Percentiles rank a stretch among this genome's conserved stretches.
Evolutionary conservation across 2,113 vertebrate species (phyloP).

Genomic region (Atractosteus spatula): DNA sequence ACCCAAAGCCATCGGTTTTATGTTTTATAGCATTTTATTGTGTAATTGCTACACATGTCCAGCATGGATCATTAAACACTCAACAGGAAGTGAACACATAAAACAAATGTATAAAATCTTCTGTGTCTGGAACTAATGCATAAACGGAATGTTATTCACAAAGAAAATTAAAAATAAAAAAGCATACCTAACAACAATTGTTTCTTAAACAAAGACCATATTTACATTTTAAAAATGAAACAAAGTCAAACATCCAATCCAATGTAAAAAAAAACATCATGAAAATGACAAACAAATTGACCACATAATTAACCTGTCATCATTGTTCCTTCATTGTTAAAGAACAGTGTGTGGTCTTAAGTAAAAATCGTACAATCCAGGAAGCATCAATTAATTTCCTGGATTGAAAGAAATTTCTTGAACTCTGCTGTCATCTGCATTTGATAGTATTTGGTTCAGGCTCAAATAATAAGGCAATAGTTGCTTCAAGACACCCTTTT

Average conservation of each 20-base stretch:
- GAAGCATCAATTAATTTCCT: constrained; percentile 13
- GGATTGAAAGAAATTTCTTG: constrained; percentile 6
- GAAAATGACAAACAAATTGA: constrained; percentile 41
- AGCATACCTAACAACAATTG: constrained; percentile 30
- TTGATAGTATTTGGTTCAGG: constrained; percentile 43
- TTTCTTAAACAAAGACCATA: constrained; percentile 19
- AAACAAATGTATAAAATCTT: constrained; percentile 71
- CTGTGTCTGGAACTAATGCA: constrained; percentile 49
- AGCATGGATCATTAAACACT: constrained; percentile 74
- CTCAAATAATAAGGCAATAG: constrained; percentile 39
- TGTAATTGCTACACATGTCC: constrained; percentile 63
- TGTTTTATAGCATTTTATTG: constrained; percentile 58
- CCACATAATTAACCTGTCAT: constrained; percentile 18
- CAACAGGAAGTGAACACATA: constrained; percentile 65
- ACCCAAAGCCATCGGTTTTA: constrained; percentile 21
- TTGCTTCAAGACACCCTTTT: constrained; percentile 29
- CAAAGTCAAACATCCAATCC: constrained; percentile 2
- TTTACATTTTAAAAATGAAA: constrained; percentile 27
- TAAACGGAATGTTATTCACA: constrained; percentile 70
- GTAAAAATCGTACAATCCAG: background rate
- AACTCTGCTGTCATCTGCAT: constrained; percentile 13
- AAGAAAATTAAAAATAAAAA: constrained; percentile 35
- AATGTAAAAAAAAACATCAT: constrained; percentile 34
- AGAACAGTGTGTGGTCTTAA: constrained; percentile 31
- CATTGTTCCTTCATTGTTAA: constrained; percentile 24